These are phyloP conservation scores for Chromobotia macracanthus DNA, from an alignment of 2,797 vertebrate species.

Conservation along the genomic window DNA sequence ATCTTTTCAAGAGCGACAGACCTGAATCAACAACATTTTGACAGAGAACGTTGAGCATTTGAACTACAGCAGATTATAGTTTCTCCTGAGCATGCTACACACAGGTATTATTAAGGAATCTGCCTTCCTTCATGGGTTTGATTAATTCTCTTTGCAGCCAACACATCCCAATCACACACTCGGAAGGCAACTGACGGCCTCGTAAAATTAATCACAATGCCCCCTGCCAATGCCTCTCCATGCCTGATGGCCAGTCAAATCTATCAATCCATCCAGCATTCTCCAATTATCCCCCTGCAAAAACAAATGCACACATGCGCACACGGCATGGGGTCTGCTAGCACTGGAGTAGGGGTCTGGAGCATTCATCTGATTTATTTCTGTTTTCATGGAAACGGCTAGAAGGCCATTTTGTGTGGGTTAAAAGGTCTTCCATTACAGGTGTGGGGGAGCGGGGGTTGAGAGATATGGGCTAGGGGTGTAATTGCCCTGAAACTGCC, in stretches of 20 bases:
- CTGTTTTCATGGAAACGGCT: conserved; percentile 47
- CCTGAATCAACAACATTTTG: conserved; percentile 16
- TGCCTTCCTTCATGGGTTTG: conserved; percentile 10
- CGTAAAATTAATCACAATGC: conserved; percentile 13
- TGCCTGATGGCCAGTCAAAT: conserved; percentile 48
- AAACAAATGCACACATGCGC: conserved; percentile 40
- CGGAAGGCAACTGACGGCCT: conserved; percentile 31
- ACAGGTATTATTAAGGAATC: conserved; percentile 2
- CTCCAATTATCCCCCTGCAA: conserved; percentile 42
- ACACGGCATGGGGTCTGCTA: conserved; percentile 7
- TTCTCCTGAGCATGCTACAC: not conserved
- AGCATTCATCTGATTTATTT: conserved; percentile 60
- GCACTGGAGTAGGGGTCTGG: not conserved
- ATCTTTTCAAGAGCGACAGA: not conserved
- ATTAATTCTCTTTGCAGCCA: conserved; percentile 35
- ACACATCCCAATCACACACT: conserved; percentile 35
- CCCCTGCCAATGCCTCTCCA: conserved; percentile 3
- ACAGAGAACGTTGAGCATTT: not conserved
- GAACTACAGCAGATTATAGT: not conserved
- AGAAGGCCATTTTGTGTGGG: conserved; percentile 66
- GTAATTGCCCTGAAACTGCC: conserved; percentile 71
- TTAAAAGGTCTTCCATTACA: conserved; percentile 71
- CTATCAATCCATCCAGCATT: conserved; percentile 41
- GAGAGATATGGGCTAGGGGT: conserved; percentile 61
- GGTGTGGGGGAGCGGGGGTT: conserved; percentile 49